Base-by-base conservation (phyloP, 2,113 vertebrate species). In the Phalacrocorax pelagicus region DNA sequence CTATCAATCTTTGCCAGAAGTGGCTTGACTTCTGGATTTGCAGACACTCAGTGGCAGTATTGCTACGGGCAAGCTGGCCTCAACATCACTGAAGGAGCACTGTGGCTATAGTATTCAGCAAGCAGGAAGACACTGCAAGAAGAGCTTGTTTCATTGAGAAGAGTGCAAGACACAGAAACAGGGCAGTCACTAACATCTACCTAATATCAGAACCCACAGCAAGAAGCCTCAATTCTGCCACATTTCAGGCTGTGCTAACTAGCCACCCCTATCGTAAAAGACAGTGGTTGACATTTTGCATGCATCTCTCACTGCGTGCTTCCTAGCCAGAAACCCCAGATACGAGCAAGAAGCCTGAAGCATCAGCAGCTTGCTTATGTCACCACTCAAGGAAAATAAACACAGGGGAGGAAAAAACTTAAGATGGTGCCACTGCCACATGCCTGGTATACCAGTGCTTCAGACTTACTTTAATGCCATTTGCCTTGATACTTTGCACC, bases 381-480 rank as follows among this genome's bases (percentile, higher is more conserved):
- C 51, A 74, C 46, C 42, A 24, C 15, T 72, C 23, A 75, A 42
- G 16, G 29, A 58, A 38, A 13, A 19, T 1, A 49, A 78, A 16
- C 69, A 78, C 13, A 79, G 20, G 21, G 12, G 16, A 91, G n/a
- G 14, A 73, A 11, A 51, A 79, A n/a, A 74, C 10, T 30, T 15
- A 10, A 52, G 12, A 27, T 3, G 77, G 32, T 7, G 5, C 12
- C 55, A 29, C 10, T 63, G n/a, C 11, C 52, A 49, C n/a, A 2
- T 0, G 18, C 32, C 14, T 22, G 47, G 26, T 5, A 51, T 11
- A 17, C 20, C 24, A 19, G 10, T 2, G 36, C 46, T 24, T 20
- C 4, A 29, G 26, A 90, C 97, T 97, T 92, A 99, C 99, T 98
- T 98, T 98, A 61, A 96, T 32, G 11, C 98, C 98, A 9, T 96